phyloP scores from a whole-genome alignment of 2,797 vertebrate genomes.

The Sebastes minor region DNA sequence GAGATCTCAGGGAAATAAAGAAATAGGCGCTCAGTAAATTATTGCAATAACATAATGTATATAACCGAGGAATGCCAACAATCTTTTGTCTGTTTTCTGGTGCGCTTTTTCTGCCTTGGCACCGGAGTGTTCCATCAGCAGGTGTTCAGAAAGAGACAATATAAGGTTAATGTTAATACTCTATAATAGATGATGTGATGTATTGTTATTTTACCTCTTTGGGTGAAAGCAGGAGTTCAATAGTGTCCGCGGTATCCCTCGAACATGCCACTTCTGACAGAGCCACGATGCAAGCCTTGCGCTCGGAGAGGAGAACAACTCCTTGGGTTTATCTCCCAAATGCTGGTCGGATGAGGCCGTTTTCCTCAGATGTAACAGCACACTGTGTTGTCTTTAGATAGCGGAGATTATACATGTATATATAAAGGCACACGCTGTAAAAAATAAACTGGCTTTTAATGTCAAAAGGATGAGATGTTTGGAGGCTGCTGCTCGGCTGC shows the following conservation, averaged over 20 bases:
- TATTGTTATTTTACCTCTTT: slow-evolving; percentile 69
- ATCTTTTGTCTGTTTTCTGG: not conserved
- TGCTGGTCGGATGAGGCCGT: not conserved
- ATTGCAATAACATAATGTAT: not conserved
- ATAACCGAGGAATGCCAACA: not conserved
- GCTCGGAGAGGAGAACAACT: slow-evolving; percentile 46
- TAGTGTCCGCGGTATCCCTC: slow-evolving; percentile 64
- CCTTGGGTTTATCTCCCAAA: slow-evolving; percentile 40
- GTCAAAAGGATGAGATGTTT: not conserved
- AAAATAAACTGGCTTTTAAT: not conserved
- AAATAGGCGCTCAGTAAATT: rapidly evolving
- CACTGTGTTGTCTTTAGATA: not conserved
- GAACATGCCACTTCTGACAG: slow-evolving; percentile 77
- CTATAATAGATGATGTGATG: too few relatives aligned
- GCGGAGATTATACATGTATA: not conserved
- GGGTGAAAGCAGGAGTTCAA: slow-evolving; percentile 80
- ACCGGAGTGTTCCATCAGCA: slow-evolving; percentile 23
- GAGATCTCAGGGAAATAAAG: not conserved
- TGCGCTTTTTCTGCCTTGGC: slow-evolving; percentile 5
- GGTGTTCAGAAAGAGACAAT: not conserved
- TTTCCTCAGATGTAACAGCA: not conserved
- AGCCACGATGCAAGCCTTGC: slow-evolving; percentile 75
- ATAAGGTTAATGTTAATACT: rapidly evolving
- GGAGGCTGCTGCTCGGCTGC: slow-evolving; percentile 38
- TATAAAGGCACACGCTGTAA: not conserved